These are phyloP conservation scores for Axis porcinus DNA, from an alignment of 2,113 vertebrate species.

Conservation along the genomic window DNA sequence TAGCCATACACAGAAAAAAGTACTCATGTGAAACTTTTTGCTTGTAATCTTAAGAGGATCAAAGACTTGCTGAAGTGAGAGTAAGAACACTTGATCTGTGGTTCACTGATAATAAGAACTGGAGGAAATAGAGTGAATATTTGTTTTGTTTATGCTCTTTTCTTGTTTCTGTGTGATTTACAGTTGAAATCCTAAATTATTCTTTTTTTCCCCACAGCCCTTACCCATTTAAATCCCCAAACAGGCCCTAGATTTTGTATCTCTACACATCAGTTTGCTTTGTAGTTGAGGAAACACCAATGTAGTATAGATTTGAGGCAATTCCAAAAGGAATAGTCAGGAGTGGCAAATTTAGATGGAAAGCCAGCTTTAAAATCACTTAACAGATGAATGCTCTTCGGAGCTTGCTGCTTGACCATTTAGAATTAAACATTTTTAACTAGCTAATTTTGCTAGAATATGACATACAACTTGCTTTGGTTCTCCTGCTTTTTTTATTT, in stretches of 20 bases:
- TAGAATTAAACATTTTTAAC: conserved; percentile 22
- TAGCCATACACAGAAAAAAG: background rate
- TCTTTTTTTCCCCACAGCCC: background rate
- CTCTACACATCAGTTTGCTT: background rate
- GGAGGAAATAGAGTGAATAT: background rate
- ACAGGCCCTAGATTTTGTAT: background rate
- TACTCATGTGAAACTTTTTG: background rate
- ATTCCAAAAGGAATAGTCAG: conserved; percentile 5
- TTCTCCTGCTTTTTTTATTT: background rate
- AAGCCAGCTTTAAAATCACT: conserved; percentile 49
- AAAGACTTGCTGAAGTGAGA: background rate
- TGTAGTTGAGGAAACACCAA: conserved; percentile 1
- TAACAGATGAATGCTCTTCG: conserved; percentile 24
- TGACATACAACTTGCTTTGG: background rate
- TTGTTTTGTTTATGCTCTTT: conserved; percentile 13
- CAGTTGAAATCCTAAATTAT: conserved; percentile 1
- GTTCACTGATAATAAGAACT: background rate
- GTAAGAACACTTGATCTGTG: background rate
- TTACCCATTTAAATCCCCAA: background rate
- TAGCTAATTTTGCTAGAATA: conserved; percentile 17
- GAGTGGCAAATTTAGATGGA: background rate
- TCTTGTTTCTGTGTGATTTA: conserved; percentile 35
- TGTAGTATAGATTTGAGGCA: background rate
- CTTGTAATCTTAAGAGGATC: background rate
- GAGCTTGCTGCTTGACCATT: background rate